Percentiles rank a stretch among this genome's conserved stretches.
Evolutionary conservation across 53 echinoderm and acorn worm genomes (phyloP).

Genomic region (Apostichopus leukothele): DNA sequence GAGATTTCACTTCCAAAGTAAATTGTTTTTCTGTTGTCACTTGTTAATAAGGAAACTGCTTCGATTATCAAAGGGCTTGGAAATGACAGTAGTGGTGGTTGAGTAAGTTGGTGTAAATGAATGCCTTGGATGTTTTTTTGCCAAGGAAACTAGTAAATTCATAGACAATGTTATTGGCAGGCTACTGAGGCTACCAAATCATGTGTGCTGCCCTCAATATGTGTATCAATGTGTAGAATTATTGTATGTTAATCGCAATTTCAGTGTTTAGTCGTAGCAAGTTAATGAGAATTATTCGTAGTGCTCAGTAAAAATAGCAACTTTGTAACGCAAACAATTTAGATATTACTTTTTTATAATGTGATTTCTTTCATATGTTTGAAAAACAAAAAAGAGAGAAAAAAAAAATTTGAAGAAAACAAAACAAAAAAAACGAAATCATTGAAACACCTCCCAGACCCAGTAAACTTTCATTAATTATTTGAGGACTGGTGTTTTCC

Average conservation of each 20-base stretch:
- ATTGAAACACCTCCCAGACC: constrained; percentile 33
- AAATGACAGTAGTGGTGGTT: too few species aligned
- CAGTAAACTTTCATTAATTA: constrained; percentile 53
- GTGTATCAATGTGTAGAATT: not conserved
- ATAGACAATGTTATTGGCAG: not conserved
- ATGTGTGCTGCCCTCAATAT: constrained; percentile 11
- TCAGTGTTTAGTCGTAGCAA: not conserved
- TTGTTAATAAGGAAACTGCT: too few species aligned
- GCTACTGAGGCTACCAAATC: not conserved
- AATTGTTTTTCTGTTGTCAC: too few species aligned
- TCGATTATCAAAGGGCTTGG: too few species aligned
- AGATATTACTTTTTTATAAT: not conserved
- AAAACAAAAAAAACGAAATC: not conserved
- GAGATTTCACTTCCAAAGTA: too few species aligned
- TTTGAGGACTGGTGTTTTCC: constrained; percentile 37
- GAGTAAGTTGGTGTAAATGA: too few species aligned
- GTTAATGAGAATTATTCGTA: not conserved
- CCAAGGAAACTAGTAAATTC: too few species aligned
- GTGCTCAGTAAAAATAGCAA: not conserved
- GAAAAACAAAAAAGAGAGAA: not conserved
- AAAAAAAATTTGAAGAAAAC: not conserved
- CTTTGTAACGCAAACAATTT: not conserved
- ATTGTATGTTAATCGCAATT: not conserved
- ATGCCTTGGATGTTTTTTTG: too few species aligned
- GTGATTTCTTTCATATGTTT: not conserved